These are phyloP conservation scores for Agrotis clavis DNA, from an alignment of 2,888 invertebrate species.

Conservation along the genomic window DNA sequence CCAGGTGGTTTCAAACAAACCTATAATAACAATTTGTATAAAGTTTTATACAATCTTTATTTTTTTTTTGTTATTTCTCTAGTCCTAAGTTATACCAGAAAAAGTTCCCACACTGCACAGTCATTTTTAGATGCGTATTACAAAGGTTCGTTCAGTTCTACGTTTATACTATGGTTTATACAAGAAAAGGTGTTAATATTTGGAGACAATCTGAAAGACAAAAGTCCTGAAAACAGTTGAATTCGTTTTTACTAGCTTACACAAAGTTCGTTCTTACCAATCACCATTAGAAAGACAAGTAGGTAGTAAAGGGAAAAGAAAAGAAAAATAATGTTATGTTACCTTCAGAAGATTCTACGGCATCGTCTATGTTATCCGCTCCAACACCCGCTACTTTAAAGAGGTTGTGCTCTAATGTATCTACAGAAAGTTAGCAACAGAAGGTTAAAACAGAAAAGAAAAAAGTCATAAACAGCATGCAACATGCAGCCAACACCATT, in stretches of 20 bases:
- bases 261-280: conserved; percentile 24
- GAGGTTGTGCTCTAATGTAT: conserved; percentile 74
- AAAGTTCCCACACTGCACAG: neutral
- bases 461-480: conserved; percentile 30
- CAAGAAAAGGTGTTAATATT: neutral
- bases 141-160: neutral
- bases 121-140: neutral
- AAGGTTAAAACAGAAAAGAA: conserved; percentile 37
- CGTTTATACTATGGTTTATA: too few relatives aligned
- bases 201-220: conserved; percentile 29
- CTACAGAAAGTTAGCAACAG: conserved; percentile 74
- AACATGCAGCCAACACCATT: conserved; percentile 68
- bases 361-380: conserved; percentile 61
- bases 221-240: neutral
- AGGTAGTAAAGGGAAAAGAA: conserved; percentile 31
- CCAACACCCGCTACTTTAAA: conserved; percentile 65
- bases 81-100: neutral
- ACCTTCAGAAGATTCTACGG: conserved; percentile 70
- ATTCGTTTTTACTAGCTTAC: conserved; percentile 6
- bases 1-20: conserved; percentile 32
- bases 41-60: neutral
- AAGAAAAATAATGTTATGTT: conserved; percentile 44
- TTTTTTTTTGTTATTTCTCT: neutral
- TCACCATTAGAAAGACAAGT: conserved; percentile 45
- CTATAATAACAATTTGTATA: conserved; percentile 43